Conservation (phyloP, 1,140 invertebrate species). For the Hycleus phaleratus region DNA sequence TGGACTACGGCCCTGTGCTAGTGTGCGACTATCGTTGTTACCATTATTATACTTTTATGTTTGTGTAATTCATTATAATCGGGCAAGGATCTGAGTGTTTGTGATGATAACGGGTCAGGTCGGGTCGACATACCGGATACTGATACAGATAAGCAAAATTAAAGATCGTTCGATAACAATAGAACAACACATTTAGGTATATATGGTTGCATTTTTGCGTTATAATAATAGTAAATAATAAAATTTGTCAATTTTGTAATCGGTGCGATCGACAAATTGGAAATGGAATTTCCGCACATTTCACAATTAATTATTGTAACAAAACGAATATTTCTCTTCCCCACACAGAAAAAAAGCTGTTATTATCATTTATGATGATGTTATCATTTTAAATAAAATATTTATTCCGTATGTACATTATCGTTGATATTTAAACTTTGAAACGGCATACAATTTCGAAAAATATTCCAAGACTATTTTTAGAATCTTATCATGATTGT, state of each 20-base stretch:
- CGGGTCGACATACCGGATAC: conserved; percentile 15
- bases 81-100: conserved; percentile 10
- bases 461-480: conserved; percentile 7
- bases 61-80: conserved; percentile 15
- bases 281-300: background rate
- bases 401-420: conserved; percentile 7
- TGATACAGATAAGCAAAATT: conserved; percentile 16
- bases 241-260: conserved; percentile 1
- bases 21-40: background rate
- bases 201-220: conserved; percentile 1
- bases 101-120: conserved; percentile 12
- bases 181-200: conserved; percentile 9
- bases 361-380: conserved; percentile 6
- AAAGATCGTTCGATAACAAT: conserved; percentile 12
- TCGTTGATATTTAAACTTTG: conserved; percentile 12
- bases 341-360: no score
- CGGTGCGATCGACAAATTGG: conserved; percentile 1
- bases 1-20: no score
- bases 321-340: no score
- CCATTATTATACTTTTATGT: conserved; percentile 4
- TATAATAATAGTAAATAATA: background rate
- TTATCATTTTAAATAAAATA: conserved; percentile 8
- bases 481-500: conserved; percentile 4
- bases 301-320: conserved; percentile 3
- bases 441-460: background rate